Base-by-base conservation (phyloP, 2,888 invertebrate genomes). In the Agrochola lychnidis region DNA sequence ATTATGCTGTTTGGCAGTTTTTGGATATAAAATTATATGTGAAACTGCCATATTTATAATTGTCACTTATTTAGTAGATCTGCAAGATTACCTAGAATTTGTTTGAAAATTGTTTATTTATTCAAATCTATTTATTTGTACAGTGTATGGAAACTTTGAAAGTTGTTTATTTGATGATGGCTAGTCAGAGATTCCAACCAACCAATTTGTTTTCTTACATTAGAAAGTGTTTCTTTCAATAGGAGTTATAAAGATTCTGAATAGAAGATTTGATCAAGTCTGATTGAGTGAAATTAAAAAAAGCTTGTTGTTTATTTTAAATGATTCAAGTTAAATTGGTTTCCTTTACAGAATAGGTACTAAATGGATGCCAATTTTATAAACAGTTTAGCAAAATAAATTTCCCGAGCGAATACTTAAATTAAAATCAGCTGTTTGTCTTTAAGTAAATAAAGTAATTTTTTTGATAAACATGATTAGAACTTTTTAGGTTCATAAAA, bases 161-260 rank as follows among this genome's bases (percentile, higher is more conserved):
- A 67, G n/a, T 51, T 16, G 19, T 42, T n/a, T 42, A 36, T 40
- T n/a, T n/a, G 10, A 36, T n/a, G 16, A n/a, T 10, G 4, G 19
- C 4, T 45, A 25, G 9, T n/a, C 16, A 42, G 19, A 25, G 2
- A 48, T 56, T 40, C 16, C 51, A 3, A 16, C 19, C 30, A 57
- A 30, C 10, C 1, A n/a, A 45, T 67, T 51, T 66, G 14, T 61
- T 59, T 59, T 61, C 19, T 36, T 7, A 30, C 12, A 67, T 62
- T 62, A 36, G 12, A 72, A 59, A 78, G 48, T 56, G 12, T 14
- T 19, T n/a, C 0, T n/a, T 56, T 57, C 22, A 72, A 40, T 30
- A n/a, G 1, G 30, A 45, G 14, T 19, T 25, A 5, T 48, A 30
- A n/a, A 62, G 16, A 59, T 64, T 70, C 30, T 4, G 2, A 40